Conservation (phyloP, 2,888 invertebrate species). For the Pseudococcus jackbeardsleyi region DNA sequence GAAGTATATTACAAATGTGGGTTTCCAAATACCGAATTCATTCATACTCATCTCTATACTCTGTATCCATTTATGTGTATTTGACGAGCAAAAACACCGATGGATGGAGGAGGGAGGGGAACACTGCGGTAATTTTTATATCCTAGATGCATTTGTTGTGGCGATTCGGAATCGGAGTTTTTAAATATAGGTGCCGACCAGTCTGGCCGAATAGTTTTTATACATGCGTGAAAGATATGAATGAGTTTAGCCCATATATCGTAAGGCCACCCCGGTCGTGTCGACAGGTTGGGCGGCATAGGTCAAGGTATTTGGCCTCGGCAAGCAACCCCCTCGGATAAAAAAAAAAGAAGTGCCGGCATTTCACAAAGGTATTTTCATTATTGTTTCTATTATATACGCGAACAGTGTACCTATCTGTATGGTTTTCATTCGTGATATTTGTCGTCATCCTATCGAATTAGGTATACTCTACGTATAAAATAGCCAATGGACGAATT, state of each 20-base stretch:
- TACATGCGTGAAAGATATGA: constrained; percentile 61
- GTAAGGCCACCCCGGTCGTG: constrained; percentile 63
- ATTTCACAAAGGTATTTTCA: constrained; percentile 56
- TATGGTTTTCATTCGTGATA: constrained; percentile 35
- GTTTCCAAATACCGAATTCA: not conserved
- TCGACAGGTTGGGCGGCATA: constrained; percentile 65
- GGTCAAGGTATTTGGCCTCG: constrained; percentile 58
- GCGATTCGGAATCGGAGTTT: constrained; percentile 29
- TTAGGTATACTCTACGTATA: not conserved
- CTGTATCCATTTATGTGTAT: not conserved
- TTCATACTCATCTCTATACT: constrained; percentile 22
- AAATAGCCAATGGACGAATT: constrained; percentile 7
- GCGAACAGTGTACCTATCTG: constrained; percentile 12
- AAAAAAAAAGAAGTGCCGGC: constrained; percentile 54
- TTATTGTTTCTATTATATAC: constrained; percentile 62
- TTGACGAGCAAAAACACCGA: not conserved
- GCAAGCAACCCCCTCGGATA: constrained; percentile 42
- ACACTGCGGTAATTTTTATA: constrained; percentile 39
- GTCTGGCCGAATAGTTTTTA: constrained; percentile 61
- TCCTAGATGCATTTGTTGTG: constrained; percentile 4
- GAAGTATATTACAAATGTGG: not conserved
- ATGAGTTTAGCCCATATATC: constrained; percentile 61
- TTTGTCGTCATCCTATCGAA: constrained; percentile 4
- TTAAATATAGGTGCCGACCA: constrained; percentile 55
- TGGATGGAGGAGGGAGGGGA: not conserved